Evolutionary conservation across 2,888 invertebrate genomes (phyloP).

Genomic region (Graphium colonna): DNA sequence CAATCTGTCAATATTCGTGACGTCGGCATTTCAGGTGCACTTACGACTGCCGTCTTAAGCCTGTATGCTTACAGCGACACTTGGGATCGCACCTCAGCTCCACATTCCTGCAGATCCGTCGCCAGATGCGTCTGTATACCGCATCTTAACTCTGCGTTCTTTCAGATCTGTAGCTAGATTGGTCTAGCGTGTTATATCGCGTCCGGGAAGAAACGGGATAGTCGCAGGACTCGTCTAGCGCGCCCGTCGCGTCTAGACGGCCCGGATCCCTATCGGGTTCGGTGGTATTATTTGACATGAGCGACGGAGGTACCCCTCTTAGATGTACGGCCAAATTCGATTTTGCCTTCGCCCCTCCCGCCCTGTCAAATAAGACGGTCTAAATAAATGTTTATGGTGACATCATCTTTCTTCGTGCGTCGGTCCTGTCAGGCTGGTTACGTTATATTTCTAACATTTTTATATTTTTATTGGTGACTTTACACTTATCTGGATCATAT

Average conservation of each 20-base stretch:
- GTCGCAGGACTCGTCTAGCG: slow-evolving; percentile 64
- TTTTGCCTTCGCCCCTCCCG: slow-evolving; percentile 45
- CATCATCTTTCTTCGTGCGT: slow-evolving; percentile 1
- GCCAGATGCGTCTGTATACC: slow-evolving; percentile 55
- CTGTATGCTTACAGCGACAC: slow-evolving; percentile 17
- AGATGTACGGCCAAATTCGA: slow-evolving; percentile 50
- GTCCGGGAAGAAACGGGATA: slow-evolving; percentile 37
- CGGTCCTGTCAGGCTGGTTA: not conserved
- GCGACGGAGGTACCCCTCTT: slow-evolving; percentile 43
- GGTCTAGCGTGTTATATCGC: slow-evolving; percentile 38
- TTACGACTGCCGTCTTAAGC: slow-evolving; percentile 30
- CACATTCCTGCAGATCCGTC: slow-evolving; percentile 50
- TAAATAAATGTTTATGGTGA: slow-evolving; percentile 19
- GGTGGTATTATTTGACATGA: slow-evolving; percentile 71
- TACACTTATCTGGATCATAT: too few species aligned
- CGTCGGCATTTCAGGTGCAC: slow-evolving; percentile 41
- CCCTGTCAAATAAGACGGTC: slow-evolving; percentile 28
- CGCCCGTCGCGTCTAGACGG: slow-evolving; percentile 72
- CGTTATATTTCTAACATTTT: too few species aligned
- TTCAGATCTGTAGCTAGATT: slow-evolving; percentile 54
- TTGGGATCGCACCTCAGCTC: slow-evolving; percentile 55
- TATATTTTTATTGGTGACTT: too few species aligned
- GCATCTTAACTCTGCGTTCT: slow-evolving; percentile 49
- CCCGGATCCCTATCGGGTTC: slow-evolving; percentile 66
- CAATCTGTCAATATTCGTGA: slow-evolving; percentile 33